Base-by-base conservation (phyloP, 1,140 invertebrate species). In the Pteromalus puparum region DNA sequence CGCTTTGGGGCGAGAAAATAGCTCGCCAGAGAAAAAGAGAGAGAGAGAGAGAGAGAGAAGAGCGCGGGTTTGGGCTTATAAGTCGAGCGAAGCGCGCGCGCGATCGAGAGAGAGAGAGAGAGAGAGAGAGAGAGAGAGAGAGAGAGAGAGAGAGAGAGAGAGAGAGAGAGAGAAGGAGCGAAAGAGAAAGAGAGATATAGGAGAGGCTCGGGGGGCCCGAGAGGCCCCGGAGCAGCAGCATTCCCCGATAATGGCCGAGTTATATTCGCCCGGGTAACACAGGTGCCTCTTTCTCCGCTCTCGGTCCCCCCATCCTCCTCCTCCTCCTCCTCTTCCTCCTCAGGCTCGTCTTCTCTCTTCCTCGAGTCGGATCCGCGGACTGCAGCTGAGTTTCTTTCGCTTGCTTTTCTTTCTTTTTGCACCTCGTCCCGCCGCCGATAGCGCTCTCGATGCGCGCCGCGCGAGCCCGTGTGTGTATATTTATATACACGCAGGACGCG, bases 161-260 rank as follows among this genome's bases (percentile, higher is more conserved):
- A 74, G 24, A 75, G 34, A 85, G 83, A 79, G 65, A 84, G 42
- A 38, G 46, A 81, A 61, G 53, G n/a, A 73, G 68, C 70, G 24
- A 61, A 87, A 83, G 81, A 81, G 74, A 85, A 34, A 34, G 74
- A 74, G 24, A 75, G 34, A 85, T 15, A 61, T 61, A 21, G 53
- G 53, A 82, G 73, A 76, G 72, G 73, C 24, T 73, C 53, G 30
- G n/a, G 42, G 42, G 38, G 34, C 73, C 72, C 21, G 48, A 85
- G 53, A 74, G 67, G 72, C 70, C n/a, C 67, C 68, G 85, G 68
- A 84, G 77, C 67, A 89, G 91, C 91, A 91, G 89, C 91, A 92
- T 92, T 92, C 92, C 88, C 87, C 89, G 88, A 89, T 92, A 92
- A 92, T 92, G 89, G 91, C 88, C 87, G 89, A 90, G 90, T 90